Conservation (phyloP, 2,888 invertebrate genomes). For the Limnephilus auricula region DNA sequence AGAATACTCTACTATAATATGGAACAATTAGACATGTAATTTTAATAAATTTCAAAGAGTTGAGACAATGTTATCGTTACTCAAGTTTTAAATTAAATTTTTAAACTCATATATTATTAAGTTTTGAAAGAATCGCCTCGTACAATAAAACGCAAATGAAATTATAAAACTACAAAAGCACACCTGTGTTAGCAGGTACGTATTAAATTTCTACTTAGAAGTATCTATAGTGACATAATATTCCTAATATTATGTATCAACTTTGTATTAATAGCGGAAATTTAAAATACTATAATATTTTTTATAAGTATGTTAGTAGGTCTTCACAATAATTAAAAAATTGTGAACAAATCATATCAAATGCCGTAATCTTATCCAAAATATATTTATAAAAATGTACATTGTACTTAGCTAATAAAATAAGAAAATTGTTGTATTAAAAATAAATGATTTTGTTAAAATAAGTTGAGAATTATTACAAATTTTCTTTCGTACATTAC, state of each 20-base stretch:
- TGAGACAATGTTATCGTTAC: background rate
- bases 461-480: background rate
- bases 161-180: background rate
- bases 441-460: conserved; percentile 39
- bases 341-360: conserved; percentile 23
- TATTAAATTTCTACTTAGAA: background rate
- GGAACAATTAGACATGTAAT: background rate
- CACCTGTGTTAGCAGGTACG: background rate
- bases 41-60: background rate
- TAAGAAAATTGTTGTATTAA: conserved; percentile 40
- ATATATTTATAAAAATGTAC: conserved; percentile 49
- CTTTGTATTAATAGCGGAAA: background rate
- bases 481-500: background rate
- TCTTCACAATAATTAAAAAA: background rate
- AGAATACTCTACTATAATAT: background rate
- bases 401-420: conserved; percentile 56
- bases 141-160: background rate
- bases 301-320: background rate
- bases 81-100: background rate
- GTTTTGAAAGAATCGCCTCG: background rate
- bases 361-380: conserved; percentile 40
- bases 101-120: background rate
- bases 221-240: background rate
- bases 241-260: background rate
- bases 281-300: too few species aligned